These are phyloP conservation scores for Matsumyia berberina DNA, from an alignment of 2,888 invertebrate genomes.

Conservation along the genomic window DNA sequence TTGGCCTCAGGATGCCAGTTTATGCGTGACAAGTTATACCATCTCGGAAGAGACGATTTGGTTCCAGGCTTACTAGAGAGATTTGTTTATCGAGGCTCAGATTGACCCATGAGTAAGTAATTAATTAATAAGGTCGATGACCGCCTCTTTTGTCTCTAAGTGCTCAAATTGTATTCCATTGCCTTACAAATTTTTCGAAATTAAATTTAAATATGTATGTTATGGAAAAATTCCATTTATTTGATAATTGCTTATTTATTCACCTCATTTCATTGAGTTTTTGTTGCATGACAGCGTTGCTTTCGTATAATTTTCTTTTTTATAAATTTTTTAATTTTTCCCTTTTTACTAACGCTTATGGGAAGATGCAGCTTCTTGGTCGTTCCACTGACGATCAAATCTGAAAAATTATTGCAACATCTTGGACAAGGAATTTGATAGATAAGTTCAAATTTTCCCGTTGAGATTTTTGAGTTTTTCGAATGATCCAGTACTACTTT, in stretches of 20 bases:
- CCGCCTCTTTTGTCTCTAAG: too few species aligned
- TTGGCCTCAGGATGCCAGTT: too few species aligned
- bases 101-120: too few species aligned
- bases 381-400: conserved; percentile 43
- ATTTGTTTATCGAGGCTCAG: too few species aligned
- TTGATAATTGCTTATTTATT: not conserved
- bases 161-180: too few species aligned
- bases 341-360: not conserved
- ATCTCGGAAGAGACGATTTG: too few species aligned
- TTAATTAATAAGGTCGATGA: too few species aligned
- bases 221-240: not conserved
- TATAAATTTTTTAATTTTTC: conserved; percentile 4
- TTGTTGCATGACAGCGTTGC: not conserved
- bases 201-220: not conserved
- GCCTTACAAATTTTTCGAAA: too few species aligned
- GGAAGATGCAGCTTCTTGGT: conserved; percentile 40
- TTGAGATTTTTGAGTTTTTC: conserved; percentile 83
- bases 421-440: conserved; percentile 78
- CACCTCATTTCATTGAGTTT: not conserved
- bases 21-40: too few species aligned
- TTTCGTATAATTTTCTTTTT: conserved; percentile 14
- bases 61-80: too few species aligned
- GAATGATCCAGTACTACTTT: conserved; percentile 88
- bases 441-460: conserved; percentile 87
- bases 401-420: conserved; percentile 1